Conservation (phyloP, 1,140 invertebrate genomes). For the Ceratina calcarata region DNA sequence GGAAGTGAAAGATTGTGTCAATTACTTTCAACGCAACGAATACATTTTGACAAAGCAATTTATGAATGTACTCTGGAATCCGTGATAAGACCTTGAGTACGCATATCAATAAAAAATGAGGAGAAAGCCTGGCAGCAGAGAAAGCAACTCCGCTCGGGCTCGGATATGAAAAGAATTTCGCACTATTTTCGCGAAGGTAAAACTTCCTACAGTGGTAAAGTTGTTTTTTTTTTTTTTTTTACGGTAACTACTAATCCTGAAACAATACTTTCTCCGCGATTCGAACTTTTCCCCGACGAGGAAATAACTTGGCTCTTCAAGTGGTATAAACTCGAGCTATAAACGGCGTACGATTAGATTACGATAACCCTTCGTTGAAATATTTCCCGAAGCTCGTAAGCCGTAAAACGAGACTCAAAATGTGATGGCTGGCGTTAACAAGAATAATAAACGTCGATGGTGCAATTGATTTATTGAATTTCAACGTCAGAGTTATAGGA, state of each 20-base stretch:
- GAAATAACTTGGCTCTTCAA: slow-evolving; percentile 15
- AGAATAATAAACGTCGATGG: too few relatives aligned
- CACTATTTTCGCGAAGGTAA: slow-evolving; percentile 43
- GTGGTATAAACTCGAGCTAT: slow-evolving; percentile 6
- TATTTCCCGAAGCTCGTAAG: background rate
- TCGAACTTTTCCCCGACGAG: slow-evolving; percentile 27
- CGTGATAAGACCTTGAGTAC: too few relatives aligned
- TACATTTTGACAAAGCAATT: background rate
- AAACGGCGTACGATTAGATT: background rate
- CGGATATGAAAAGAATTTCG: slow-evolving; percentile 22
- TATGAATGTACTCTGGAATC: too few relatives aligned
- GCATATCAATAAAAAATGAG: too few relatives aligned
- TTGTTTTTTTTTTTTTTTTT: slow-evolving; percentile 14
- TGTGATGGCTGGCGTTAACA: too few relatives aligned
- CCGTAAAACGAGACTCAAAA: too few relatives aligned
- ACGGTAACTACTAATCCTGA: slow-evolving; percentile 33
- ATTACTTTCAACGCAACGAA: too few relatives aligned
- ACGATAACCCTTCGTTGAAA: background rate
- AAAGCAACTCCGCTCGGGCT: slow-evolving; percentile 15
- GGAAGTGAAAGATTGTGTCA: too few relatives aligned
- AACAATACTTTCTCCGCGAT: slow-evolving; percentile 51
- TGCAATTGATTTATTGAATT: too few relatives aligned
- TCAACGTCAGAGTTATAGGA: too few relatives aligned
- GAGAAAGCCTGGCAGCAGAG: too few relatives aligned
- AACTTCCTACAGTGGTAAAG: slow-evolving; percentile 9